These are phyloP conservation scores for Sussaba pulchella DNA, from an alignment of 2,888 invertebrate genomes.

Conservation along the genomic window DNA sequence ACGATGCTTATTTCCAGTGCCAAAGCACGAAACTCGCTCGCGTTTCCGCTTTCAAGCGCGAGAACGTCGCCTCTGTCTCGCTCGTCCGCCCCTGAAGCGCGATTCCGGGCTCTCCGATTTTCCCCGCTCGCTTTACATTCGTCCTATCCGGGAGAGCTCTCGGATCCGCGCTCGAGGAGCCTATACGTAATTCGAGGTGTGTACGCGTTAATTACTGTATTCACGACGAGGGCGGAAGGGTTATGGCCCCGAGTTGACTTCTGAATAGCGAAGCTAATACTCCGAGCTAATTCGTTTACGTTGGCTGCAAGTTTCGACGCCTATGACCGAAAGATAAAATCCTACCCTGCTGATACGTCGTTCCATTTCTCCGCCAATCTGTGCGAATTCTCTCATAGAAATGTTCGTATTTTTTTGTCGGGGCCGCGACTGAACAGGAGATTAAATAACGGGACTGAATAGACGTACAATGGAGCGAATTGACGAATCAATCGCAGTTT, in stretches of 20 bases:
- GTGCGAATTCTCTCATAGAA: conserved; percentile 33
- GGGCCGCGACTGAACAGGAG: neutral
- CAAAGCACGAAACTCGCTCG: conserved; percentile 65
- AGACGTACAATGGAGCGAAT: neutral
- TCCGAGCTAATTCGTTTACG: conserved; percentile 81
- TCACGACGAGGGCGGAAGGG: conserved; percentile 81
- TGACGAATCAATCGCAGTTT: neutral
- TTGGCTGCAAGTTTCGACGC: conserved; percentile 50
- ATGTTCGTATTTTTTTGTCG: conserved; percentile 7
- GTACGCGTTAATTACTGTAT: conserved; percentile 82
- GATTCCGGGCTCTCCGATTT: conserved; percentile 60
- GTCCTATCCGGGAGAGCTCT: conserved; percentile 22
- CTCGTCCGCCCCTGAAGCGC: conserved; percentile 28
- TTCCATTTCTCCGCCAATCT: conserved; percentile 21
- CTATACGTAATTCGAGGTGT: conserved; percentile 79
- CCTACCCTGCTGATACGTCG: conserved; percentile 19
- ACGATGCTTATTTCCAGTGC: conserved; percentile 77
- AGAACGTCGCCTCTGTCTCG: conserved; percentile 55
- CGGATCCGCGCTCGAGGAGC: conserved; percentile 59
- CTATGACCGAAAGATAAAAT: conserved; percentile 58
- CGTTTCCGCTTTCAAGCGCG: conserved; percentile 62
- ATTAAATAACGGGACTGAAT: conserved; percentile 31
- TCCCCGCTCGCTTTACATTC: conserved; percentile 62
- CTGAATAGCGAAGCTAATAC: conserved; percentile 84
- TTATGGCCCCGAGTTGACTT: conserved; percentile 73